These are phyloP conservation scores for Tryphoninae sp. DNA, from an alignment of 2,888 invertebrate genomes.

Conservation along the genomic window DNA sequence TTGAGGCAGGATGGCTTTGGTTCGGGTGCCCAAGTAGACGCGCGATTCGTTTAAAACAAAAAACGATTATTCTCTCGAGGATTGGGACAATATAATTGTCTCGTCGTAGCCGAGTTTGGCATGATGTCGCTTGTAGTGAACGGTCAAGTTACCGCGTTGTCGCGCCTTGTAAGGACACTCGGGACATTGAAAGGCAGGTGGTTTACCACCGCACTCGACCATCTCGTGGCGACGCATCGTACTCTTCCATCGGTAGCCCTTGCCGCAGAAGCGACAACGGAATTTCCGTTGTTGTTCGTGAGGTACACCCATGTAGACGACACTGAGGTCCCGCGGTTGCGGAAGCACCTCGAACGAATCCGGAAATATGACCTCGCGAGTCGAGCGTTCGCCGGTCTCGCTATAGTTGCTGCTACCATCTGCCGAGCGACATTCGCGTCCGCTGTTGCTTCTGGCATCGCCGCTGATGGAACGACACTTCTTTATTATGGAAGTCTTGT, in stretches of 20 bases:
- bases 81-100: constrained; percentile 60
- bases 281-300: constrained; percentile 86
- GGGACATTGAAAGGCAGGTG: constrained; percentile 91
- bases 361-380: constrained; percentile 78
- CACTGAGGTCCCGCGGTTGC: constrained; percentile 78
- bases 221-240: constrained; percentile 91
- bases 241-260: constrained; percentile 93
- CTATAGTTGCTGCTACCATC: constrained; percentile 68
- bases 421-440: constrained; percentile 66
- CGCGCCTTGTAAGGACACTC: constrained; percentile 90
- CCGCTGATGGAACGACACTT: constrained; percentile 66
- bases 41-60: background rate
- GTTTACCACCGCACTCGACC: constrained; percentile 92
- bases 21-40: constrained; percentile 37
- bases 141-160: constrained; percentile 91
- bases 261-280: constrained; percentile 92
- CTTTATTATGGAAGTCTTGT: constrained; percentile 69
- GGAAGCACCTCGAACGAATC: constrained; percentile 80
- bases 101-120: constrained; percentile 77
- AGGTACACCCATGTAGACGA: constrained; percentile 82
- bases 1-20: constrained; percentile 22
- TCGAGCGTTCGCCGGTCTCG: constrained; percentile 69
- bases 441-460: constrained; percentile 65
- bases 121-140: constrained; percentile 91
- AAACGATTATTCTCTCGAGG: constrained; percentile 62